Evolutionary conservation across 1,140 invertebrate species (phyloP), one percentile per base, ranked within the genome.

Genomic region (Pogonognathellus flavescens): DNA sequence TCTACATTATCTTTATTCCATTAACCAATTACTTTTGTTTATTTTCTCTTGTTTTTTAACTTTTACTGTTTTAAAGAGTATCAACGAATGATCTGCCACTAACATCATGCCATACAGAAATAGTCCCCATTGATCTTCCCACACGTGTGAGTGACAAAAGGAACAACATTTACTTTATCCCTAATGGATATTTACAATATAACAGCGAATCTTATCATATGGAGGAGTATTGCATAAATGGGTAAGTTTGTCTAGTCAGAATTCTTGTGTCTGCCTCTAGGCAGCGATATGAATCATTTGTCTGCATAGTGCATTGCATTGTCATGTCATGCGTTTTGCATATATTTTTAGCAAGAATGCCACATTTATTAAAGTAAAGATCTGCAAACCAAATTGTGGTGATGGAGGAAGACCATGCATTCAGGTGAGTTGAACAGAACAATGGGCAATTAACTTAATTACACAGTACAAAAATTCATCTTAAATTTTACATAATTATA

Each of bases 151-250:
- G 10, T 22, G 41, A 50, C 6, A 18, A 16, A 8, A 16, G 8
- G 31, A 18, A 1, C 0, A 31, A 50, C 0, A 31, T 5, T 7
- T 16, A 76, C 25, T 49, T 76, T n/a, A 31, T 76, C 9, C 41
- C 10, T 4, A 76, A 76, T 76, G 70, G 70, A 16, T 76, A 76
- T 16, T 7, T 76, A 14, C 0, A n/a, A 0, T 18, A 8, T 50
- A 2, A 18, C 0, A 4, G 31, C 1, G 16, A 76, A 3, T 50
- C 14, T 18, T 76, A 76, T 50, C 70, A 76, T 50, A 18, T 49
- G 41, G 41, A 50, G 0, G 70, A 76, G n/a, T 76, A 41, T 14
- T 76, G 70, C 70, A 49, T 76, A 8, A 76, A 50, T n/a, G 31
- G 70, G 66, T 72, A 13, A 7, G 66, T 22, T 55, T 11, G 53